A percentile compares a stretch with the other conserved stretches of the same genome.
Conservation (phyloP, 1,140 invertebrate species). For the Achatina immaculata region DNA sequence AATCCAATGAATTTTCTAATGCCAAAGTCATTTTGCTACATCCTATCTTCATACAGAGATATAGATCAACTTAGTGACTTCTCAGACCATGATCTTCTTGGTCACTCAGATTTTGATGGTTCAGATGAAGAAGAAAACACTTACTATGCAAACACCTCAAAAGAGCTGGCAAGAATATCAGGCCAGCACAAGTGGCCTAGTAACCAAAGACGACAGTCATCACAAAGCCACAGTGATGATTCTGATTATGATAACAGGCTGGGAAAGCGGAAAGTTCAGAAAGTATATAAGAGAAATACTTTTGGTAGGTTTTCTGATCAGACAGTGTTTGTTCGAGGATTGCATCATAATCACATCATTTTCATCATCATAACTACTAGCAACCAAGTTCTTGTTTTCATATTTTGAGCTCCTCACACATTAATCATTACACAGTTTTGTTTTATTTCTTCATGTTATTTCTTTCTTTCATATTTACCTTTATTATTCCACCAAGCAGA, state of each 20-base stretch:
- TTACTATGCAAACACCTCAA: constrained; percentile 58
- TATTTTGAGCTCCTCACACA: too few relatives aligned
- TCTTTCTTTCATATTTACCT: too few relatives aligned
- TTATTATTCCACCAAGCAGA: too few relatives aligned
- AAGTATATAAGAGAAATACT: not conserved
- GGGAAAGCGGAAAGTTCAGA: constrained; percentile 7
- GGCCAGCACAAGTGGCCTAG: constrained; percentile 40
- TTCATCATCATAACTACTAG: too few relatives aligned
- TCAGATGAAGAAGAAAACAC: constrained; percentile 58
- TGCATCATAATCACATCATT: too few relatives aligned
- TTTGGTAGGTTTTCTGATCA: not conserved
- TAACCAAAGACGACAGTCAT: constrained; percentile 28
- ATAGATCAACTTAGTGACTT: constrained; percentile 65
- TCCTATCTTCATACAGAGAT: constrained; percentile 55
- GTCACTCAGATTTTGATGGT: constrained; percentile 38
- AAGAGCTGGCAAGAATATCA: constrained; percentile 58
- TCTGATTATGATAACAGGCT: constrained; percentile 17
- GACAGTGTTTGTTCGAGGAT: too few relatives aligned
- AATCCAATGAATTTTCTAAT: too few relatives aligned
- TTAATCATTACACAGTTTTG: too few relatives aligned
- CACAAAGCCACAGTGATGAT: constrained; percentile 33
- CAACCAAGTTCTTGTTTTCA: too few relatives aligned
- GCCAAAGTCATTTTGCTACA: too few relatives aligned
- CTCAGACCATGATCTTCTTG: constrained; percentile 54
- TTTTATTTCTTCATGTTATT: too few relatives aligned